These are phyloP conservation scores for Balanococcus diminutus DNA, from an alignment of 2,888 invertebrate species.

Conservation along the genomic window DNA sequence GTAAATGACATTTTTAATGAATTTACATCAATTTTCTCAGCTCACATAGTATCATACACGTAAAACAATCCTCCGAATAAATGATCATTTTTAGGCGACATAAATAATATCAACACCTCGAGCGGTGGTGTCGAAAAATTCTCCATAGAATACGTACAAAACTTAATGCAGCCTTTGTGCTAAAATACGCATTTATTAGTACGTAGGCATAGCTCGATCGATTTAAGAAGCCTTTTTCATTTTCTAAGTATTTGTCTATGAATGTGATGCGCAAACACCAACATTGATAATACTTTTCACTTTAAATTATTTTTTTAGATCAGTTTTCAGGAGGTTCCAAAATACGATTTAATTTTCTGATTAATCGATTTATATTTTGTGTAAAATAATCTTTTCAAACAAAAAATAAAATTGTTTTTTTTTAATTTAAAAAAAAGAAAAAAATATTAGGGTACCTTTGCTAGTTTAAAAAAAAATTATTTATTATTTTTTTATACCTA, in stretches of 20 bases:
- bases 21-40: constrained; percentile 32
- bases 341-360: no score
- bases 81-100: not conserved
- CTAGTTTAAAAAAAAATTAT: no score
- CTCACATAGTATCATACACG: not conserved
- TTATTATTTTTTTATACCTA: no score
- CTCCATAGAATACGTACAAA: not conserved
- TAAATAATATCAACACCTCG: not conserved
- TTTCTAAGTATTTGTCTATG: no score
- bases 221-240: not conserved
- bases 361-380: no score
- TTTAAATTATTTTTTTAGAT: not conserved
- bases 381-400: no score
- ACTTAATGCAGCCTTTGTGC: not conserved
- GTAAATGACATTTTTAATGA: constrained; percentile 53
- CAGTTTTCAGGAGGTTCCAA: no score
- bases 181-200: no score
- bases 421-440: no score
- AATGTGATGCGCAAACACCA: not conserved
- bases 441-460: no score
- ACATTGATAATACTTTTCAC: not conserved
- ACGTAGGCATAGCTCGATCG: not conserved
- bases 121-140: not conserved
- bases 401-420: no score
- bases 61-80: not conserved